Evolutionary conservation across 37 sponge, comb jelly and placozoan genomes (phyloP).

Genomic region (Cliona cf. orientalis): DNA sequence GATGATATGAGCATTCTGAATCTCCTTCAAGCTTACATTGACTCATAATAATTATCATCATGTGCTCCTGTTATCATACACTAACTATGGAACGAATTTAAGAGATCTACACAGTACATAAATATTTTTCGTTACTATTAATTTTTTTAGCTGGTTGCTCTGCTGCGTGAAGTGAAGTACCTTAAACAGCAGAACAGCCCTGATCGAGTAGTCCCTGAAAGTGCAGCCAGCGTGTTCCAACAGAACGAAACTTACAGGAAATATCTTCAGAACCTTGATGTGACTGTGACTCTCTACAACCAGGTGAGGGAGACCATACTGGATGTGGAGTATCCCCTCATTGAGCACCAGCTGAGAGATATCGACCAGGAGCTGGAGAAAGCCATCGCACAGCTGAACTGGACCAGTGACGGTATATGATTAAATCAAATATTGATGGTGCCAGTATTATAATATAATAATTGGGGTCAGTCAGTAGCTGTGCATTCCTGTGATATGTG

Average conservation of each 20-base stretch:
- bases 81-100: too few species aligned
- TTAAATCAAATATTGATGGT: neutral
- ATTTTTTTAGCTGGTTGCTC: conserved; percentile 83
- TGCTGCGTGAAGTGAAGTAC: conserved; percentile 95
- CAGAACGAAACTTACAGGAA: conserved; percentile 91
- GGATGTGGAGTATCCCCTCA: conserved; percentile 97
- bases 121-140: neutral
- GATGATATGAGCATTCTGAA: too few species aligned
- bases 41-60: neutral
- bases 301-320: conserved; percentile 88
- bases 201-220: conserved; percentile 82
- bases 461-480: neutral
- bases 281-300: conserved; percentile 92
- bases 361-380: conserved; percentile 88
- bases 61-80: too few species aligned
- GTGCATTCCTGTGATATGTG: too few species aligned
- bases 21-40: too few species aligned
- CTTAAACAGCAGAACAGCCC: conserved; percentile 74
- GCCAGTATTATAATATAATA: neutral
- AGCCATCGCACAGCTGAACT: conserved; percentile 84
- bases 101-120: neutral
- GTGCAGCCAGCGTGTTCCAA: conserved; percentile 82
- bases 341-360: conserved; percentile 81
- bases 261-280: conserved; percentile 92
- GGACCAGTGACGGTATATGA: conserved; percentile 88